These are phyloP conservation scores for Philaenus spumarius DNA, from an alignment of 1,140 invertebrate species.

Conservation along the genomic window DNA sequence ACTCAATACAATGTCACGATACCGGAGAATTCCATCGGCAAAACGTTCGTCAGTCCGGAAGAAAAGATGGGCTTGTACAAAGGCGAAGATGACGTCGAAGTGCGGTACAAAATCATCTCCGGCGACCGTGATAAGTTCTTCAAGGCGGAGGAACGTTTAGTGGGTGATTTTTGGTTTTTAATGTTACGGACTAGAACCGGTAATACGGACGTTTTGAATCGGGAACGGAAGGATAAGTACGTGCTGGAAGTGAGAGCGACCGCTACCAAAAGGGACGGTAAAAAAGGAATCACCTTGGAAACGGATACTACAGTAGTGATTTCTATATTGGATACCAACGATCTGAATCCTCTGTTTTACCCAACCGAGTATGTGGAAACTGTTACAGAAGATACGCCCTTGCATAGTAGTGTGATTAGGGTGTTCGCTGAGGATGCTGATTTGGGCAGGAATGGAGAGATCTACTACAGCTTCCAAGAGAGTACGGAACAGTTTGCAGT, in stretches of 20 bases:
- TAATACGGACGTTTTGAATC: constrained; percentile 77
- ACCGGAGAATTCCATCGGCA: constrained; percentile 83
- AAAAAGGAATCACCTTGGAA: constrained; percentile 48
- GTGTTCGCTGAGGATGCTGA: constrained; percentile 91
- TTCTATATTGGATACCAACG: constrained; percentile 82
- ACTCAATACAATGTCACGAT: constrained; percentile 82
- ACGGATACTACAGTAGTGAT: constrained; percentile 69
- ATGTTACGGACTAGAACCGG: constrained; percentile 78
- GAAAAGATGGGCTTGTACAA: constrained; percentile 61
- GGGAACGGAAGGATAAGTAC: constrained; percentile 82
- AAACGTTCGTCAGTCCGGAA: constrained; percentile 62
- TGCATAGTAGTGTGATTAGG: constrained; percentile 68
- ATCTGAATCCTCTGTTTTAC: constrained; percentile 87
- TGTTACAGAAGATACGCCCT: constrained; percentile 83
- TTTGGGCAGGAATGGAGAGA: constrained; percentile 87
- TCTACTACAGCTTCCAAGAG: constrained; percentile 90
- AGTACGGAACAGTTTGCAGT: constrained; percentile 82
- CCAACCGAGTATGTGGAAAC: constrained; percentile 75
- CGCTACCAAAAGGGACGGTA: constrained; percentile 50
- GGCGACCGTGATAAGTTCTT: constrained; percentile 88
- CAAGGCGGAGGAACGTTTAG: constrained; percentile 76
- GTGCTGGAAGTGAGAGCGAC: constrained; percentile 72
- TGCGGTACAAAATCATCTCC: constrained; percentile 74
- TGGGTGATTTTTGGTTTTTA: constrained; percentile 93
- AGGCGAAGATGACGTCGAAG: constrained; percentile 49